Conservation (phyloP, 2,888 invertebrate genomes). For the Parapristionchus giblindavisi region DNA sequence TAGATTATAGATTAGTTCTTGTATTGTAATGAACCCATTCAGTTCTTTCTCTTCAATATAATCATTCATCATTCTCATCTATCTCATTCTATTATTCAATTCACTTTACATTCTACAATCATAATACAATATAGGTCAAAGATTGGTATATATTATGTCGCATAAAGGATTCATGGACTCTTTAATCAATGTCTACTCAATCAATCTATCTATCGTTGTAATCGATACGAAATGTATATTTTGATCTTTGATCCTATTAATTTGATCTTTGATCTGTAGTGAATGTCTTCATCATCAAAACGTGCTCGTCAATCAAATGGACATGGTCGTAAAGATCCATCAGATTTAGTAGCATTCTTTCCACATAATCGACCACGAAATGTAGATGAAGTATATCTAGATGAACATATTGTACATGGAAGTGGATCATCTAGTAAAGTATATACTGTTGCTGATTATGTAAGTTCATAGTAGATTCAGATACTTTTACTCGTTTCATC, state of each 20-base stretch:
- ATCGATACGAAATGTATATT: slow-evolving; percentile 19
- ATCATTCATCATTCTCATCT: background rate
- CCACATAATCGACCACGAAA: slow-evolving; percentile 25
- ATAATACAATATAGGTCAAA: no score
- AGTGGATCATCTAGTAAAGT: background rate
- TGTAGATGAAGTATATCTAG: background rate
- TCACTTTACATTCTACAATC: no score
- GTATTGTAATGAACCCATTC: background rate
- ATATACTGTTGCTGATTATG: slow-evolving; percentile 7
- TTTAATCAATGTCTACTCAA: no score
- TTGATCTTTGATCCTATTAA: slow-evolving; percentile 3
- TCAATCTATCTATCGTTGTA: no score
- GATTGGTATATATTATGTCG: no score
- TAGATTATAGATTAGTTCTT: background rate
- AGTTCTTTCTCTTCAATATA: background rate
- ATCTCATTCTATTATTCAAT: background rate
- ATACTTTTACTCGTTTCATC: background rate
- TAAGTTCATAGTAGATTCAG: background rate
- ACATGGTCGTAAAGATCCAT: no score
- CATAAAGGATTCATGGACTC: no score
- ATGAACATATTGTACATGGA: slow-evolving; percentile 11
- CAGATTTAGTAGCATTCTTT: slow-evolving; percentile 23
- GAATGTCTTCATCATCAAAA: background rate
- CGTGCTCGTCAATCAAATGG: slow-evolving; percentile 6
- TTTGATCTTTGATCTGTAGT: background rate